Evolutionary conservation across 1,140 invertebrate genomes (phyloP).

Genomic region (Papilio aristodemus): DNA sequence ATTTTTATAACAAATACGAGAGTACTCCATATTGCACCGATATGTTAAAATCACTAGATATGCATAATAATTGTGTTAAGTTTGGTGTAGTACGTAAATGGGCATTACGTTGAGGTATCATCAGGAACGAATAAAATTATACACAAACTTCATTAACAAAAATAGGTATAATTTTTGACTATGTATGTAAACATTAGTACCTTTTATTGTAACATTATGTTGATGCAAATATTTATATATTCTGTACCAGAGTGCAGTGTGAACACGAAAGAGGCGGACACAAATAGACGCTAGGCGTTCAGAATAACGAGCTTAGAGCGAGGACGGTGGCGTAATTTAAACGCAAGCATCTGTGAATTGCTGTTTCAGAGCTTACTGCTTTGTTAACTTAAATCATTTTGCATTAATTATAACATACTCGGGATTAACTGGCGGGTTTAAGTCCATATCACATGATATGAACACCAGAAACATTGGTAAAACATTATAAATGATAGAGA

Average conservation of each 20-base stretch:
- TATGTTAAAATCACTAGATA: too few relatives aligned
- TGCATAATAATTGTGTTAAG: too few relatives aligned
- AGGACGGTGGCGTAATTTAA: slow-evolving; percentile 12
- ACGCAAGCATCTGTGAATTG: slow-evolving; percentile 18
- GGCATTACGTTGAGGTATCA: too few relatives aligned
- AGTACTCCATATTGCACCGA: too few relatives aligned
- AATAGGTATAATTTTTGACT: too few relatives aligned
- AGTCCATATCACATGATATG: not conserved
- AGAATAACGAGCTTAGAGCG: slow-evolving; percentile 13
- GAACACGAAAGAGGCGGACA: slow-evolving; percentile 9
- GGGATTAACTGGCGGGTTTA: not conserved
- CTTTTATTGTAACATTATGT: not conserved
- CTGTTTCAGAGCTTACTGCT: slow-evolving; percentile 17
- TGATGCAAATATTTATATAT: slow-evolving; percentile 9
- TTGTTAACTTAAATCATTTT: slow-evolving; percentile 20
- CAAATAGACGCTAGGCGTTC: not conserved
- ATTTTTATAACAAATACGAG: too few relatives aligned
- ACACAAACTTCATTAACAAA: too few relatives aligned
- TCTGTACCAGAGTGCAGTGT: not conserved
- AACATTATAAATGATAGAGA: too few relatives aligned
- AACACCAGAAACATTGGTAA: too few relatives aligned
- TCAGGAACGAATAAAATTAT: too few relatives aligned
- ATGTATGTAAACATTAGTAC: not conserved
- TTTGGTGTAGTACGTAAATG: too few relatives aligned
- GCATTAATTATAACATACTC: slow-evolving; percentile 4